phyloP scores from a whole-genome alignment of 2,888 invertebrate species.

The Cremastinae sp. region DNA sequence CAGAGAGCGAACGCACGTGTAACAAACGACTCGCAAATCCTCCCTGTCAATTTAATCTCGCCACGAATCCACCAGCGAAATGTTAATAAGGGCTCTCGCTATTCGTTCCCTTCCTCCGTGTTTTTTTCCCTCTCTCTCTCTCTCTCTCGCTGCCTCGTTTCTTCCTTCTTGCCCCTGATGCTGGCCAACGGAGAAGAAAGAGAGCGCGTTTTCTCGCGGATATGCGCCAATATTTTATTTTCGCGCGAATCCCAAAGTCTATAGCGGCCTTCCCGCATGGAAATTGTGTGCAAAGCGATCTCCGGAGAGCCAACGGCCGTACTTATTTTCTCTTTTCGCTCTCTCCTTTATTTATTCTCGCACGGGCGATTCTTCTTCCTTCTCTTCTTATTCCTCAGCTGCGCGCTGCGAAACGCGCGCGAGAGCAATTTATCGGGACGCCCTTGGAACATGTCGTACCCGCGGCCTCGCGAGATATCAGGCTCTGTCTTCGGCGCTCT shows the following conservation, averaged over 20 bases:
- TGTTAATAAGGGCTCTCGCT: conserved; percentile 79
- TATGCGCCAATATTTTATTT: conserved; percentile 69
- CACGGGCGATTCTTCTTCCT: conserved; percentile 56
- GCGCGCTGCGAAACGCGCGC: conserved; percentile 36
- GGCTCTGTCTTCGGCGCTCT: conserved; percentile 17
- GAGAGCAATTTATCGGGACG: conserved; percentile 61
- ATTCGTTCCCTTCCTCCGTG: conserved; percentile 62
- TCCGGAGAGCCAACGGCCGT: conserved; percentile 63
- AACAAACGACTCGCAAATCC: conserved; percentile 81
- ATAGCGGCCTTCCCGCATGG: conserved; percentile 48
- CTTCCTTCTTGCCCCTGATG: not conserved
- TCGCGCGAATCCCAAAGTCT: conserved; percentile 66
- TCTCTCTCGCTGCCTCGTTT: conserved; percentile 16
- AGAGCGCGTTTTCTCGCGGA: conserved; percentile 44
- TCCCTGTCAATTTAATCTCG: conserved; percentile 80
- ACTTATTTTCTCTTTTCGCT: conserved; percentile 56
- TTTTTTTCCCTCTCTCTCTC: conserved; percentile 33
- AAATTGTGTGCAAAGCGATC: conserved; percentile 63
- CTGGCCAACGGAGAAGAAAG: not conserved
- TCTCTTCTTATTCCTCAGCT: conserved; percentile 18
- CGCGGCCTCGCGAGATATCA: conserved; percentile 55
- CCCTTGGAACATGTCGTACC: conserved; percentile 54
- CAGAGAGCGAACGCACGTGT: conserved; percentile 61
- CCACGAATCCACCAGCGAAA: conserved; percentile 79
- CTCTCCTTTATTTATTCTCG: conserved; percentile 11